Evolutionary conservation across 2,113 vertebrate genomes (phyloP), one percentile per base, ranked within the genome.

Genomic region (Oryzias javanicus): DNA sequence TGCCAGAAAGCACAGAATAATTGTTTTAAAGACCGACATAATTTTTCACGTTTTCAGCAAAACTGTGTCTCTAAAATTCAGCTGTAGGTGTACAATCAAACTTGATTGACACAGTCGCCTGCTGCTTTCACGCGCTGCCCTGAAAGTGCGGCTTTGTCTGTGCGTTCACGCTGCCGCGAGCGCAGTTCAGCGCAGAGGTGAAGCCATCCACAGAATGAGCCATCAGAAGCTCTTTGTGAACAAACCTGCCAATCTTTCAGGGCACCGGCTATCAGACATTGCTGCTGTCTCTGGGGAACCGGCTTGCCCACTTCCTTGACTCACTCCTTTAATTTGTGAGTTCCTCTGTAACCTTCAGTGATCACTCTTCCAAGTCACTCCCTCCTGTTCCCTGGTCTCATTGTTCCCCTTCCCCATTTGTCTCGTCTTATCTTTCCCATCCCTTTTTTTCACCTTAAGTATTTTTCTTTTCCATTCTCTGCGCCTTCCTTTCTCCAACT

Each of bases 351-450:
- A 19, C 64, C 61, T 49, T 44, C 45, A 18, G 8, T 80, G 78
- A 78, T 81, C 76, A 64, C 70, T 45, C 64, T 64, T 67, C 64
- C 50, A 35, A 48, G 69, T 76, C 72, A 54, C 64, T 81, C 77
- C 45, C n/a, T 65, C 60, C 44, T 41, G 24, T 56, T 62, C 71
- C 71, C 25, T 19, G 12, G 29, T 67, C 63, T 62, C 68, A 69
- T 83, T 81, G 65, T 80, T 67, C 64, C 50, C 53, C 64, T 20
- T 68, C 66, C 45, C 66, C 47, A 70, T 83, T 79, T 80, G 81
- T 87, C 70, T 77, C 46, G 4, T 58, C 67, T 78, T 76, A 76
- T 81, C 82, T 64, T 55, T 45, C 45, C 42, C 58, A 63, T 82
- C 56, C 61, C 48, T 71, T 59, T 73, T 45, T 47, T 61, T 56